Evolutionary conservation across 35 echinoderm and acorn worm species (phyloP).

Genomic region (Ophioderma brevispina): DNA sequence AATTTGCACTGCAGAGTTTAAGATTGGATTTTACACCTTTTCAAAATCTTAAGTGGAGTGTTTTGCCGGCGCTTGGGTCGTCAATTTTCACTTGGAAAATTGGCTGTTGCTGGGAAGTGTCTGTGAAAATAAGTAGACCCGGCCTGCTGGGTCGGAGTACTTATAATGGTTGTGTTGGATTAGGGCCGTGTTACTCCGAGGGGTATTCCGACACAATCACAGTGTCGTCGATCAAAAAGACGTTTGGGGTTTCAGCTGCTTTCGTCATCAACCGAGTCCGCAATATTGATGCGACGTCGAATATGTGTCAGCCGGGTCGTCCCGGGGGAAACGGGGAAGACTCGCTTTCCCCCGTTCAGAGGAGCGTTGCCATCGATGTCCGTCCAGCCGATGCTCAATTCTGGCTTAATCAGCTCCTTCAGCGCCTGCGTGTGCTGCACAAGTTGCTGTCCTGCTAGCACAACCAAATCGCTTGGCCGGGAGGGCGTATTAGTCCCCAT

Average conservation of each 20-base stretch:
- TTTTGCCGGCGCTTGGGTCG: too few species aligned
- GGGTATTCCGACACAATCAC: too few species aligned
- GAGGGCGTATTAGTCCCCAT: conserved; percentile 9
- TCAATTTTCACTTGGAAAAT: too few species aligned
- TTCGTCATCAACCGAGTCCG: not conserved
- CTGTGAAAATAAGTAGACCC: too few species aligned
- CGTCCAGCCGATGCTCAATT: not conserved
- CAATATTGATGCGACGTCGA: not conserved
- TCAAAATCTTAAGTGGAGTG: too few species aligned
- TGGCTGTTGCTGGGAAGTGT: too few species aligned
- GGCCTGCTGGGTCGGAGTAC: too few species aligned
- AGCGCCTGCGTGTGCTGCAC: conserved; percentile 18
- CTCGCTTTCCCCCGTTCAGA: not conserved
- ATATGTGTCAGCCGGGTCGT: not conserved
- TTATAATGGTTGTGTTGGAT: too few species aligned
- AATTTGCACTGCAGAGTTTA: too few species aligned
- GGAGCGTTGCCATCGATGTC: not conserved
- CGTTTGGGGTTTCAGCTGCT: not conserved
- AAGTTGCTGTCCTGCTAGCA: conserved; percentile 46
- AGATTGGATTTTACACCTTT: too few species aligned
- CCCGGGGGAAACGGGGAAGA: not conserved
- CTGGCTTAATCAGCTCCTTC: conserved; percentile 23
- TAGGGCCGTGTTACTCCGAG: too few species aligned
- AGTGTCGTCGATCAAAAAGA: too few species aligned
- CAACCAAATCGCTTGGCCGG: conserved; percentile 50